Base-by-base conservation (phyloP, 2,113 vertebrate genomes). In the Stomatorhinus ivindoensis region DNA sequence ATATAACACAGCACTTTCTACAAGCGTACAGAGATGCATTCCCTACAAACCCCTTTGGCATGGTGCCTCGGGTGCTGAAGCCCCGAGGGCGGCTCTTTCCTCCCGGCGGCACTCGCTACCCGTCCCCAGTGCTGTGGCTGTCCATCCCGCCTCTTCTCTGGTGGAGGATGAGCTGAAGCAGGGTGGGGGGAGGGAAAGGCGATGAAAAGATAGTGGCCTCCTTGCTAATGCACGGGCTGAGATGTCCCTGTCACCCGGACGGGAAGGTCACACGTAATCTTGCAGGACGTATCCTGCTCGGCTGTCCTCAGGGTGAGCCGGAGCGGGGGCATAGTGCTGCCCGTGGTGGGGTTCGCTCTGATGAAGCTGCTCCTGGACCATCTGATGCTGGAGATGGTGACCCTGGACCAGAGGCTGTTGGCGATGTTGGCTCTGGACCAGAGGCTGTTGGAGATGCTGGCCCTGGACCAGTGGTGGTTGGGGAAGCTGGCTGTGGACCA, bases 221-320 rank as follows among this genome's bases (percentile, higher is more conserved):
- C 61, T 69, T 3, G 61, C 61, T 69, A 69, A 69, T 53, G 48
- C 13, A 27, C 1, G 4, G 89, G 90, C 21, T 89, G 88, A 80
- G 80, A 89, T 44, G 65, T 92, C 88, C 89, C 88, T 87, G 50
- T 31, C 39, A 82, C 50, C 90, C 88, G 90, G 1, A 48, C n/a
- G 13, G 5, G 19, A 69, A 3, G 17, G 84, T 95, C 93, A 99
- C 48, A 99, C 97, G 0, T 99, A 99, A 92, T 99, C 97, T 94
- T 97, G 97, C 47, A 97, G 95, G 92, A 93, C 95, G 93, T 98
- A 97, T 51, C 94, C 96, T 35, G 93, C 89, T 2, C 91, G 95
- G 90, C 93, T 91, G 58, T 96, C 96, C 84, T 93, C 93, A 2
- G 90, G 92, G 50, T 93, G 93, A 61, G 90, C 90, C 88, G 91